Conservation (phyloP, 92 coral and sea anemone species). For the Phenganax subtilis region DNA sequence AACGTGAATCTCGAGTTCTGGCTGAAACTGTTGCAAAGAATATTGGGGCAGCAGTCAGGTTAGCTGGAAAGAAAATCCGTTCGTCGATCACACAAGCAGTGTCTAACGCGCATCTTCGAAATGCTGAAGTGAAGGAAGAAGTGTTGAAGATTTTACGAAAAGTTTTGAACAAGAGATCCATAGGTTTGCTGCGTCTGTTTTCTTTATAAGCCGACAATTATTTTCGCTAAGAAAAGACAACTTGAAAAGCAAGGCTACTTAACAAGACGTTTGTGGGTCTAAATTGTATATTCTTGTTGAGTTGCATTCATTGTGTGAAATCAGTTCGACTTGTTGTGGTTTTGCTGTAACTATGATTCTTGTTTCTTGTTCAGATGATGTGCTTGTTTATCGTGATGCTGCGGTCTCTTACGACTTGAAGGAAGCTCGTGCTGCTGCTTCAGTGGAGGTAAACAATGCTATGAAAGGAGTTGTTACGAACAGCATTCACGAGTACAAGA, state of each 20-base stretch:
- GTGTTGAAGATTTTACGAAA: slow-evolving; percentile 7
- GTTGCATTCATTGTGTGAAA: no score
- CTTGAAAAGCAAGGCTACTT: neutral
- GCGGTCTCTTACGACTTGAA: neutral
- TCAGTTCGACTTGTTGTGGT: no score
- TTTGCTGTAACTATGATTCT: neutral
- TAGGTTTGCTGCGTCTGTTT: neutral
- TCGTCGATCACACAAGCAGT: slow-evolving; percentile 34
- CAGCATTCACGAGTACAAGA: slow-evolving; percentile 30
- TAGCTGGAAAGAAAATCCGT: slow-evolving; percentile 27
- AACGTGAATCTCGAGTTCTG: neutral
- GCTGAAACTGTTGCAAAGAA: slow-evolving; percentile 12
- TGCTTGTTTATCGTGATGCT: neutral
- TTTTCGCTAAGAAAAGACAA: neutral
- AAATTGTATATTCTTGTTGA: neutral
- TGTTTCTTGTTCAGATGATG: neutral
- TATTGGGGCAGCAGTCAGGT: slow-evolving; percentile 8
- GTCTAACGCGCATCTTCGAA: neutral
- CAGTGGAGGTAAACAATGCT: slow-evolving; percentile 20
- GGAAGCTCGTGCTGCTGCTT: slow-evolving; percentile 8
- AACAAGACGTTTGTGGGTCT: neutral
- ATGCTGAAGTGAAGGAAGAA: slow-evolving; percentile 11
- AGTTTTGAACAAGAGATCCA: slow-evolving; percentile 22
- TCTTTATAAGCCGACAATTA: neutral
- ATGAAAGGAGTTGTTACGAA: slow-evolving; percentile 34